These are phyloP conservation scores for Catocala nupta DNA, from an alignment of 2,888 invertebrate genomes.

Conservation along the genomic window DNA sequence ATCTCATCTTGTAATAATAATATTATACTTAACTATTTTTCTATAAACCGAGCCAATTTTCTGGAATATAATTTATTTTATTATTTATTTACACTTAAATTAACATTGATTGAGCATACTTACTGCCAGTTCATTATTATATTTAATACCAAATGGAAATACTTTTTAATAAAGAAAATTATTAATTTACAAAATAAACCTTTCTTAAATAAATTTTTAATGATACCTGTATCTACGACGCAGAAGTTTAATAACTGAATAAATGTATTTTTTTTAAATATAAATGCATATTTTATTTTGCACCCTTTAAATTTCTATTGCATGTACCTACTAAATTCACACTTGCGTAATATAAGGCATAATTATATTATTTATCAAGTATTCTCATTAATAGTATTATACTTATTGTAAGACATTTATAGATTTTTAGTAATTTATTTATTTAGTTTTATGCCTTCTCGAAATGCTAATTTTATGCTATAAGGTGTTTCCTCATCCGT, in stretches of 20 bases:
- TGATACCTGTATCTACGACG: constrained; percentile 38
- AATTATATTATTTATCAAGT: not conserved
- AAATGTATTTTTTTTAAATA: constrained; percentile 41
- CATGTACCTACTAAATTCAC: constrained; percentile 5
- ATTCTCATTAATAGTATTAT: too few relatives aligned
- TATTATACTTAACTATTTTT: constrained; percentile 28
- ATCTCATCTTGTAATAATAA: constrained; percentile 22
- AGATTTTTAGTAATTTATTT: too few relatives aligned
- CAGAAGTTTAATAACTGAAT: constrained; percentile 42
- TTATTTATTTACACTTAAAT: constrained; percentile 45
- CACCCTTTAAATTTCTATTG: constrained; percentile 25
- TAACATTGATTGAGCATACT: constrained; percentile 35
- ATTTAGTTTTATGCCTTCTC: too few relatives aligned
- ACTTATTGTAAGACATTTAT: too few relatives aligned
- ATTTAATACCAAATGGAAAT: constrained; percentile 18
- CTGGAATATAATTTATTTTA: constrained; percentile 47
- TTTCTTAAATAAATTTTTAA: constrained; percentile 24
- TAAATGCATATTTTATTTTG: constrained; percentile 43
- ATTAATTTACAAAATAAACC: constrained; percentile 22
- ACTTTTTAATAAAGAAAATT: constrained; percentile 13
- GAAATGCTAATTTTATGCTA: too few relatives aligned
- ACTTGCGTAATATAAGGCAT: not conserved
- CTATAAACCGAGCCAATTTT: constrained; percentile 48
- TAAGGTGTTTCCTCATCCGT: too few relatives aligned
- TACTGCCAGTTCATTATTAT: constrained; percentile 37